Conservation (phyloP, 2,797 vertebrate genomes). For the Brachyrhaphis roseni region DNA sequence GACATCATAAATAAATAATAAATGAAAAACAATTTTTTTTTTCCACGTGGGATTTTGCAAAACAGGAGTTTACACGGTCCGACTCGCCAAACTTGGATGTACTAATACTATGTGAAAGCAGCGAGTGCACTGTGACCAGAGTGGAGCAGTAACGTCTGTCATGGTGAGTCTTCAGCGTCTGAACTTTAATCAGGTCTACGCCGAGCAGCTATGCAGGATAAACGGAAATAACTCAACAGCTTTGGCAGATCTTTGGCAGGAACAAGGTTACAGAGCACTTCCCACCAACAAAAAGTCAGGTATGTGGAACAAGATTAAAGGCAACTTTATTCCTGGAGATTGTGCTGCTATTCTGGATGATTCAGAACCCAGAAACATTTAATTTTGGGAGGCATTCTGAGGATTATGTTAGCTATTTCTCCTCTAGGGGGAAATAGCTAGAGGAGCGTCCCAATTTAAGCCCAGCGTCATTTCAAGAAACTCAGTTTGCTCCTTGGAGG, state of each 20-base stretch:
- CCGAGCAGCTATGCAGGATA: not conserved
- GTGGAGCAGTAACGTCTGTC: slow-evolving; percentile 5
- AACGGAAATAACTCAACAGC: slow-evolving; percentile 10
- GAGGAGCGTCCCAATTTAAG: slow-evolving; percentile 48
- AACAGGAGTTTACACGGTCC: not conserved
- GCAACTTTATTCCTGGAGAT: slow-evolving; percentile 59
- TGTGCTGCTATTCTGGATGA: slow-evolving; percentile 47
- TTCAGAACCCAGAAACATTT: slow-evolving; percentile 41
- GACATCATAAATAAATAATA: not conserved
- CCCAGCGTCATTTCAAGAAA: slow-evolving; percentile 50
- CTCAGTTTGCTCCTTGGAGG: slow-evolving; percentile 37
- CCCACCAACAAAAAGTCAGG: slow-evolving; percentile 31
- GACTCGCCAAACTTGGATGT: not conserved
- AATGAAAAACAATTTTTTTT: not conserved
- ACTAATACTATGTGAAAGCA: not conserved
- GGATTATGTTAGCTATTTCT: slow-evolving; percentile 32
- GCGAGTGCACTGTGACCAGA: slow-evolving; percentile 6
- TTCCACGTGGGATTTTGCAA: not conserved
- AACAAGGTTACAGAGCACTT: slow-evolving; percentile 18
- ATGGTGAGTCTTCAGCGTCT: not conserved
- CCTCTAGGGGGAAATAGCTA: slow-evolving; percentile 6
- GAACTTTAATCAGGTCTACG: slow-evolving; percentile 13
- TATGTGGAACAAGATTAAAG: slow-evolving; percentile 52
- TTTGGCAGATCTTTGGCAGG: slow-evolving; percentile 26
- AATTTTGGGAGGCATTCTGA: slow-evolving; percentile 50